These are phyloP conservation scores for Misgurnus anguillicaudatus DNA, from an alignment of 2,113 vertebrate species.

Conservation along the genomic window DNA sequence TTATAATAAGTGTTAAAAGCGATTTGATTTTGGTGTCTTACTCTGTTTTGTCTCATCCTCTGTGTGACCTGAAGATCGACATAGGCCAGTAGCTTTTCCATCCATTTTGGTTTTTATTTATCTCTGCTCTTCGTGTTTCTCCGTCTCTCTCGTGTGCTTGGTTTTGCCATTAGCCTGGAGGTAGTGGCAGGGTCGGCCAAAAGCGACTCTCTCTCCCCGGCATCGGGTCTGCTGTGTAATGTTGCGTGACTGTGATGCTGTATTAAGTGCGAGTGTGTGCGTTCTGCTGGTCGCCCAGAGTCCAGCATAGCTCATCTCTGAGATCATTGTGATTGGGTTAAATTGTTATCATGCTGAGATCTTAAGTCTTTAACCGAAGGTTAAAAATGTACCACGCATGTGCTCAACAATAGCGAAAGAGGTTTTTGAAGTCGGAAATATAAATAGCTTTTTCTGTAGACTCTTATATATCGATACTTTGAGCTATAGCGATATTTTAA, in stretches of 20 bases:
- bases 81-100: constrained; percentile 67
- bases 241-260: constrained; percentile 29
- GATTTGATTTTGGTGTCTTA: constrained; percentile 28
- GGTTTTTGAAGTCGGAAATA: not conserved
- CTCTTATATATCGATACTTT: too few species aligned
- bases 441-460: not conserved
- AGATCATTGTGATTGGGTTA: constrained; percentile 29
- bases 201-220: constrained; percentile 19
- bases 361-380: constrained; percentile 22
- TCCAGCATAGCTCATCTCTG: constrained; percentile 37
- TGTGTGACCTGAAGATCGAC: constrained; percentile 62
- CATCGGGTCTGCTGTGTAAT: constrained; percentile 51
- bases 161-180: constrained; percentile 59
- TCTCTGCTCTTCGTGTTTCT: constrained; percentile 40
- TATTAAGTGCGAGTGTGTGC: constrained; percentile 19
- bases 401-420: not conserved
- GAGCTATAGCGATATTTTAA: too few species aligned
- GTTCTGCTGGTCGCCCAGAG: not conserved
- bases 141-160: not conserved
- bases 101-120: constrained; percentile 36
- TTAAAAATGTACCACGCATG: not conserved
- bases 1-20: not conserved
- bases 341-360: constrained; percentile 34
- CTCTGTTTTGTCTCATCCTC: constrained; percentile 57
- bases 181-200: constrained; percentile 54